Conservation (phyloP, 2,113 vertebrate genomes). For the Solea senegalensis region DNA sequence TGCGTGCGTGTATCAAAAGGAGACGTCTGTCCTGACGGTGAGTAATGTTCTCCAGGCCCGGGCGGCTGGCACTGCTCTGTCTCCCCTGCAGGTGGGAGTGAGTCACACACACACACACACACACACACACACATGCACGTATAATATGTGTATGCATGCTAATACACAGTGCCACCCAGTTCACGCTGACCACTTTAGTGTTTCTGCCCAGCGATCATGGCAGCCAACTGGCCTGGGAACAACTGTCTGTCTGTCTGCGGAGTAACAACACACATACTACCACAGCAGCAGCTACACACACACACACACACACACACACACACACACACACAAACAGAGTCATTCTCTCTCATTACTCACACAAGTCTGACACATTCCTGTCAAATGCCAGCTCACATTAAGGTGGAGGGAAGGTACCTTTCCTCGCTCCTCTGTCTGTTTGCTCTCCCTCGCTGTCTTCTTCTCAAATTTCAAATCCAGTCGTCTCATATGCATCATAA, state of each 20-base stretch:
- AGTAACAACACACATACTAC: constrained; percentile 57
- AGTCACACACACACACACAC: constrained; percentile 62
- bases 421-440: constrained; percentile 44
- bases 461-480: constrained; percentile 18
- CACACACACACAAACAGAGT: constrained; percentile 37
- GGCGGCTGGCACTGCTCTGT: constrained; percentile 71
- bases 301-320: constrained; percentile 20
- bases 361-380: constrained; percentile 68
- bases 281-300: constrained; percentile 36
- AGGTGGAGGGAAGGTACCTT: constrained; percentile 59
- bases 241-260: constrained; percentile 44
- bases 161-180: constrained; percentile 51
- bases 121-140: constrained; percentile 8
- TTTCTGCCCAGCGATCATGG: constrained; percentile 62
- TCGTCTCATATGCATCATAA: not conserved
- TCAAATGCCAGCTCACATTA: constrained; percentile 69
- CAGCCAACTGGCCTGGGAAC: constrained; percentile 71
- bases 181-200: constrained; percentile 62
- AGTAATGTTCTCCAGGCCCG: constrained; percentile 79
- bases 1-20: constrained; percentile 51
- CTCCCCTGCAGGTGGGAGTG: constrained; percentile 78
- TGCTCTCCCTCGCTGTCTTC: not conserved
- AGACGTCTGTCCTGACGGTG: constrained; percentile 71
- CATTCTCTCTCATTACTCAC: constrained; percentile 74
- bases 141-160: constrained; percentile 4